phyloP scores from a whole-genome alignment of 2,888 invertebrate species.

The Spialia ferax region DNA sequence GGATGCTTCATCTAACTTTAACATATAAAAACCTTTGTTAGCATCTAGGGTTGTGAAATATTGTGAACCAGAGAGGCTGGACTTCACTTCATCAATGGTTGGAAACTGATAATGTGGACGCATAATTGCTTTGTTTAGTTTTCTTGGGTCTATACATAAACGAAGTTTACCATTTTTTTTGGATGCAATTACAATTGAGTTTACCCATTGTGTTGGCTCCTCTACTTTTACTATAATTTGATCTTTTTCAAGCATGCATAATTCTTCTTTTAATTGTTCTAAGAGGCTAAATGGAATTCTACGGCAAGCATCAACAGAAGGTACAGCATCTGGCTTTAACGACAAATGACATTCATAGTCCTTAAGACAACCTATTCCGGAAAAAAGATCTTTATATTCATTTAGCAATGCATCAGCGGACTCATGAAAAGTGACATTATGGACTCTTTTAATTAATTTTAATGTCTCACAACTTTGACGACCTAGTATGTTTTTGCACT shows the following conservation, averaged over 20 bases:
- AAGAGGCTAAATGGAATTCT: conserved; percentile 38
- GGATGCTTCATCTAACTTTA: conserved; percentile 35
- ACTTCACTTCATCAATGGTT: conserved; percentile 44
- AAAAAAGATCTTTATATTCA: conserved; percentile 22
- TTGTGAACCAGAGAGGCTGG: conserved; percentile 40
- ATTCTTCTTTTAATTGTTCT: conserved; percentile 39
- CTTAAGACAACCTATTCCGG: conserved; percentile 20
- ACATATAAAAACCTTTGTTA: conserved; percentile 48
- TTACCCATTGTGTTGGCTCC: conserved; percentile 46
- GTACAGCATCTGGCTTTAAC: conserved; percentile 33
- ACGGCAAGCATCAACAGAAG: conserved; percentile 36
- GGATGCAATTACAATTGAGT: conserved; percentile 37
- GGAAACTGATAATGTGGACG: conserved; percentile 45
- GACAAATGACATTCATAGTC: conserved; percentile 25
- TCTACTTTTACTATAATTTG: conserved; percentile 39
- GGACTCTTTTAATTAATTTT: conserved; percentile 16
- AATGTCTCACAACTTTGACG: conserved; percentile 9
- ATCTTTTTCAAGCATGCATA: conserved; percentile 34
- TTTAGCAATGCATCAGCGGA: neutral
- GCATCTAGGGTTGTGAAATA: conserved; percentile 46
- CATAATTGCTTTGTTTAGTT: conserved; percentile 43
- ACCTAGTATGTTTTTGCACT: conserved; percentile 9
- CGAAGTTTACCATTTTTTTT: conserved; percentile 45
- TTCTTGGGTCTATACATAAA: conserved; percentile 44
- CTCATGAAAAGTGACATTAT: conserved; percentile 15